Percentiles rank a stretch among this genome's conserved stretches.
phyloP scores from a whole-genome alignment of 2,888 invertebrate genomes.

The Aromia moschata region DNA sequence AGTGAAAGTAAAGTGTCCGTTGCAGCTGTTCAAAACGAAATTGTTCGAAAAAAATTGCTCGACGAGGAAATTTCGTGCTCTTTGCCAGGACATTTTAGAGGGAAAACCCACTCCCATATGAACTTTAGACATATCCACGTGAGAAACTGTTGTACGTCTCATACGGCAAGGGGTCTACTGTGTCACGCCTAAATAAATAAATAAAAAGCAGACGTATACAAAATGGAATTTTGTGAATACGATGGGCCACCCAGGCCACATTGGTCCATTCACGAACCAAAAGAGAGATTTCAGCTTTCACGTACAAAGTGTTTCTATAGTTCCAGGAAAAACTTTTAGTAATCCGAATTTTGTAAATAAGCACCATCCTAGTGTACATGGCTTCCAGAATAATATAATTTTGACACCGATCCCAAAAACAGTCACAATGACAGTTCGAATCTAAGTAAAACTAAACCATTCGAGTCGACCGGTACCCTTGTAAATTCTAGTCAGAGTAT shows the following conservation, averaged over 20 bases:
- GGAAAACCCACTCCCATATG: conserved; percentile 25
- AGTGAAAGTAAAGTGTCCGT: conserved; percentile 20
- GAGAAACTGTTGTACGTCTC: conserved; percentile 9
- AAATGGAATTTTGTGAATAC: conserved; percentile 31
- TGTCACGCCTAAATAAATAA: conserved; percentile 20
- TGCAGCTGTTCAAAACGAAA: conserved; percentile 20
- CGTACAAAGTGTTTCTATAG: conserved; percentile 20
- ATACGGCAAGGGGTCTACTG: conserved; percentile 3
- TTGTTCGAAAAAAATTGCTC: conserved; percentile 21
- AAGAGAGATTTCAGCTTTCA: conserved; percentile 33
- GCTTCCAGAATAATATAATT: conserved; percentile 11
- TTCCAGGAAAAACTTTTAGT: conserved; percentile 34
- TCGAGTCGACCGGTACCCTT: conserved; percentile 11
- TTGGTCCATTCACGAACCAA: conserved; percentile 25
- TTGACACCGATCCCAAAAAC: conserved; percentile 7
- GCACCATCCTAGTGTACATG: conserved; percentile 28
- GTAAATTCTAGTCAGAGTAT: conserved; percentile 40
- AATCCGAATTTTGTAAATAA: conserved; percentile 45
- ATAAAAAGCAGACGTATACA: neutral
- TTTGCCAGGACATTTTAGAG: conserved; percentile 24
- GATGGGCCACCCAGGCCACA: conserved; percentile 19
- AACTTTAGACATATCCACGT: conserved; percentile 20
- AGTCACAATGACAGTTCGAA: conserved; percentile 23
- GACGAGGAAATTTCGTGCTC: conserved; percentile 9
- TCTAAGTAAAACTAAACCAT: neutral